Conservation (phyloP, 35 echinoderm and acorn worm species). For the Hemicentrotus pulcherrimus region DNA sequence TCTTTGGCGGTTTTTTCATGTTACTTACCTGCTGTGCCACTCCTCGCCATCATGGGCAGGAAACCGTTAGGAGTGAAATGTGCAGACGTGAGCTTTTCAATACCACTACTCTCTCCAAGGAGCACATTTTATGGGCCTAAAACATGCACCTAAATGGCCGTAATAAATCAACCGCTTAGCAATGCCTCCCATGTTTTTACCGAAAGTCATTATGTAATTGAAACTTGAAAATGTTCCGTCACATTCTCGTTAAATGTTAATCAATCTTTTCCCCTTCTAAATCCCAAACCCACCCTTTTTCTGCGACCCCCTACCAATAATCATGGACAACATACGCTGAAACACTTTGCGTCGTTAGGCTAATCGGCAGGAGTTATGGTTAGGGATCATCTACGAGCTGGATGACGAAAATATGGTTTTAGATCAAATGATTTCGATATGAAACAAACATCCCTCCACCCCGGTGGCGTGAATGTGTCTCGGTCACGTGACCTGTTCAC, state of each 20-base stretch:
- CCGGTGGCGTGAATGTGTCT: not conserved
- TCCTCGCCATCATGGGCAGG: not conserved
- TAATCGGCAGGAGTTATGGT: not conserved
- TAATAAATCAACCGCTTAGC: constrained; percentile 29
- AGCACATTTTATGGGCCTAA: constrained; percentile 8
- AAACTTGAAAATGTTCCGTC: constrained; percentile 28
- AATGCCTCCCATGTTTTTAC: constrained; percentile 13
- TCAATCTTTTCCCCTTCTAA: constrained; percentile 24
- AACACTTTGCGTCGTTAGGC: not conserved
- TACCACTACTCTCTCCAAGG: not conserved
- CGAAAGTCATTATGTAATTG: constrained; percentile 22
- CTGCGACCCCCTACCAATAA: not conserved
- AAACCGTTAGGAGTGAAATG: not conserved
- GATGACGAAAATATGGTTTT: not conserved
- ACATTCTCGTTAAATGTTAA: constrained; percentile 27
- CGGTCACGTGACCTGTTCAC: not conserved
- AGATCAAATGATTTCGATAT: not conserved
- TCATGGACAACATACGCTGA: not conserved
- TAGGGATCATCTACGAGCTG: not conserved
- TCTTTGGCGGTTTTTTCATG: not conserved
- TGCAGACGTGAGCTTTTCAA: constrained; percentile 25
- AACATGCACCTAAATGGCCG: constrained; percentile 32
- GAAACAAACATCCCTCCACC: not conserved
- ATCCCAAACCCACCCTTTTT: not conserved
- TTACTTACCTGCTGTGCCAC: not conserved